Conservation (phyloP, 2,797 vertebrate genomes). For the Chromis chromis region DNA sequence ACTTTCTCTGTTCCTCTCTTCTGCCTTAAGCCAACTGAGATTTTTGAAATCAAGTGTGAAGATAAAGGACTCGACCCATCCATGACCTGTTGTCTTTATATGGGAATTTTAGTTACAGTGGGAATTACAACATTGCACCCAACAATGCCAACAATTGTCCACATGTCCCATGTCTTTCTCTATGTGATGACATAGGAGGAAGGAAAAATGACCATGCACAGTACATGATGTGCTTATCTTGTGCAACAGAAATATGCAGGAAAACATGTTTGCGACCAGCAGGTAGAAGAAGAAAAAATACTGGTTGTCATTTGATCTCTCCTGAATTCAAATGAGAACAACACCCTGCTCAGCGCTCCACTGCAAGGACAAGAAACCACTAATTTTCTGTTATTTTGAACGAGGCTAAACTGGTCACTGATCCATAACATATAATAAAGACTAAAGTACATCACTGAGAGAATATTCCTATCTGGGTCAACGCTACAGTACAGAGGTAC, state of each 20-base stretch:
- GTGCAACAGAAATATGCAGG: slow-evolving; percentile 2
- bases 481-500: too few relatives aligned
- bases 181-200: background rate
- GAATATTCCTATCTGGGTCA: slow-evolving; percentile 7
- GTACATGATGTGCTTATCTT: too few relatives aligned
- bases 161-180: background rate
- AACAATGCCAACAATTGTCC: background rate
- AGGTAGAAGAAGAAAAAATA: background rate
- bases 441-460: slow-evolving; percentile 14
- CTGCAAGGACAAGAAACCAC: slow-evolving; percentile 1
- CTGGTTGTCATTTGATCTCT: slow-evolving; percentile 11
- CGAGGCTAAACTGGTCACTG: background rate
- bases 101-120: slow-evolving; percentile 9
- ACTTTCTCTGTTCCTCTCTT: background rate
- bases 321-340: slow-evolving; percentile 20
- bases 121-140: slow-evolving; percentile 3
- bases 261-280: background rate
- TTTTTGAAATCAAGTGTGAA: slow-evolving; percentile 17
- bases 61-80: slow-evolving; percentile 15
- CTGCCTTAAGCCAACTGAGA: background rate
- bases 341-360: background rate
- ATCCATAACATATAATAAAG: slow-evolving; percentile 30
- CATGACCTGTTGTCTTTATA: background rate
- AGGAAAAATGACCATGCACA: background rate
- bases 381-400: slow-evolving; percentile 37